Base-by-base conservation (phyloP, 2,888 invertebrate genomes). In the Papilio elwesi region DNA sequence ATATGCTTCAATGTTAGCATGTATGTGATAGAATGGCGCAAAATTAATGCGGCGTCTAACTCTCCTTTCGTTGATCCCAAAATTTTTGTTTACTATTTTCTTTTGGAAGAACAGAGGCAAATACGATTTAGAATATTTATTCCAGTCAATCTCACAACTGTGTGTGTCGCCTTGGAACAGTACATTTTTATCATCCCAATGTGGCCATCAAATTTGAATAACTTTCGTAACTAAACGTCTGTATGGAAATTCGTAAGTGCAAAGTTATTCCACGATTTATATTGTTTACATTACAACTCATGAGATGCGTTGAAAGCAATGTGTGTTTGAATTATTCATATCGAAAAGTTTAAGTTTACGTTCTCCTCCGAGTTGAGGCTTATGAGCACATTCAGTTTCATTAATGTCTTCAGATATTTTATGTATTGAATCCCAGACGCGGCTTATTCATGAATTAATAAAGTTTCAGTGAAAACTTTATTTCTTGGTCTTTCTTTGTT, bases 211-310 rank as follows among this genome's bases (percentile, higher is more conserved):
- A 38, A 69, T 69, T 69, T 69, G 62, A 59, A 71, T 59, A 67
- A 71, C 36, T 59, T 65, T 62, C 26, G 52, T 51, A 67, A 69
- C 69, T 69, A 59, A 59, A 69, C 69, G 43, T 51, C 15, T 62
- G 49, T 69, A 69, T 69, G 69, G 69, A 51, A 51, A 69, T 69
- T 36, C 69, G 69, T 62, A 62, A 67, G 57, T 71, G 59, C 62
- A 52, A 67, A 71, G 71, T 71, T 52, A 71, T 71, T 51, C 59
- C 59, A 43, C 43, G 66, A 71, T 71, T 71, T 59, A 67, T 71
- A 71, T 67, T 71, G 71, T 71, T 67, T 67, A 71, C 66, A 71
- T 71, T 59, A 71, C 67, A 67, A 67, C 52, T 67, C 71, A 47
- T 16, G 59, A 55, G 67, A 71, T 59, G 66, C 71, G 59, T 49